Conservation (phyloP, 2,888 invertebrate genomes). For the Eledona agricola region DNA sequence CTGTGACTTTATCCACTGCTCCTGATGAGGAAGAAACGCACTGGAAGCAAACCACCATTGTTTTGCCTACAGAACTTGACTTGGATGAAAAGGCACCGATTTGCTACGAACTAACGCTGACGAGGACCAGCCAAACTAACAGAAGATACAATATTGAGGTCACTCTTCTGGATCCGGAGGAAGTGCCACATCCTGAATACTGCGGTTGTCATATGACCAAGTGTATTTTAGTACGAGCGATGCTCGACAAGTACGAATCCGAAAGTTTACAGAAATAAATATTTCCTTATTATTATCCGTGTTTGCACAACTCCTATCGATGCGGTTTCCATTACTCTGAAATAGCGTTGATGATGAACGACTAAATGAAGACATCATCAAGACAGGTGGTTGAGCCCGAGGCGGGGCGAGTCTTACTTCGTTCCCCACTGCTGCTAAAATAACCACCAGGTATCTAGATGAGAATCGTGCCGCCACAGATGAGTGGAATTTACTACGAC, state of each 20-base stretch:
- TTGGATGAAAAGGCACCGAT: conserved; percentile 72
- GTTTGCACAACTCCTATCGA: conserved; percentile 1
- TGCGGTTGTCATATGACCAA: conserved; percentile 81
- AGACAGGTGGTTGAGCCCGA: conserved; percentile 46
- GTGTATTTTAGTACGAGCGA: conserved; percentile 76
- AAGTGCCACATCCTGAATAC: conserved; percentile 78
- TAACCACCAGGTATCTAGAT: conserved; percentile 17
- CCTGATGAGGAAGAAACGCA: conserved; percentile 70
- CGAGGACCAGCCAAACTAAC: conserved; percentile 62
- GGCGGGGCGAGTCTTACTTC: conserved; percentile 40
- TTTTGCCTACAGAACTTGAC: conserved; percentile 72
- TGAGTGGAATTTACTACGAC: conserved; percentile 21
- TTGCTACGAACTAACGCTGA: conserved; percentile 73
- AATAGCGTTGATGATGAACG: conserved; percentile 10
- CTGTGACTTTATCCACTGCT: conserved; percentile 66
- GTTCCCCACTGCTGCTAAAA: conserved; percentile 30
- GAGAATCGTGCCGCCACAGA: conserved; percentile 11
- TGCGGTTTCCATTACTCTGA: conserved; percentile 9
- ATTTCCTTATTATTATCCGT: background rate
- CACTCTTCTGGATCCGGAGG: conserved; percentile 73
- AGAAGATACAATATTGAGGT: conserved; percentile 77
- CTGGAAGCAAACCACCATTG: conserved; percentile 80
- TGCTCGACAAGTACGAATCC: conserved; percentile 65
- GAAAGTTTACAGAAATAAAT: conserved; percentile 42
- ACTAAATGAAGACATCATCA: conserved; percentile 46